A percentile compares a stretch with the other conserved stretches of the same genome.
phyloP scores from a whole-genome alignment of 2,888 invertebrate species.

The Girardia tigrina region DNA sequence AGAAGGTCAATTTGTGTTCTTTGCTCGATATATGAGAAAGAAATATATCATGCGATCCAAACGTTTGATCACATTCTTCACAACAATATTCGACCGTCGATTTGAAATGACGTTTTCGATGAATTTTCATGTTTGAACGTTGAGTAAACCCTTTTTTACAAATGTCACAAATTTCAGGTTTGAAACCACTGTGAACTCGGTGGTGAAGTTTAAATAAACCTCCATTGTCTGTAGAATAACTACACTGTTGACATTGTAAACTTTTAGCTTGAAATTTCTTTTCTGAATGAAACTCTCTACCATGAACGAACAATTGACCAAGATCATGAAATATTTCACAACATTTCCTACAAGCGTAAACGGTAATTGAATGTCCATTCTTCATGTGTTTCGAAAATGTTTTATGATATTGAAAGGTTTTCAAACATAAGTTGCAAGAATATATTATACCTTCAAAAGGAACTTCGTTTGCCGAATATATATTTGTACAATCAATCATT shows the following conservation, averaged over 20 bases:
- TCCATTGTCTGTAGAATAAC: neutral
- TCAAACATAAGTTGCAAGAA: neutral
- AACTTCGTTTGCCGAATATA: too few relatives aligned
- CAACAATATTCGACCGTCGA: neutral
- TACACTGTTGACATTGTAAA: neutral
- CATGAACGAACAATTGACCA: neutral
- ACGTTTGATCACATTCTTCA: neutral
- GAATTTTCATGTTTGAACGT: neutral
- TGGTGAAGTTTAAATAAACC: neutral
- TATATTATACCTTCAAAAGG: neutral
- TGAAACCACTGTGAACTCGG: neutral
- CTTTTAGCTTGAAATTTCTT: neutral
- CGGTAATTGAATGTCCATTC: neutral
- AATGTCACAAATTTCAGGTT: neutral
- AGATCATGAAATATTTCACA: neutral
- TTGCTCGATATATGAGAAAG: neutral
- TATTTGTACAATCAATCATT: too few relatives aligned
- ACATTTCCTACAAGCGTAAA: neutral
- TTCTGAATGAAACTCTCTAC: neutral
- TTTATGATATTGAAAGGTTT: neutral
- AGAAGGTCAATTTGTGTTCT: neutral
- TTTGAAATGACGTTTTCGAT: constrained; percentile 6
- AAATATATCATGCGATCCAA: neutral
- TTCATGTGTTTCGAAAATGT: constrained; percentile 7
- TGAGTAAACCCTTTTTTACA: constrained; percentile 1